Evolutionary conservation across 35 echinoderm and acorn worm species (phyloP).

Genomic region (Lytechinus pictus): DNA sequence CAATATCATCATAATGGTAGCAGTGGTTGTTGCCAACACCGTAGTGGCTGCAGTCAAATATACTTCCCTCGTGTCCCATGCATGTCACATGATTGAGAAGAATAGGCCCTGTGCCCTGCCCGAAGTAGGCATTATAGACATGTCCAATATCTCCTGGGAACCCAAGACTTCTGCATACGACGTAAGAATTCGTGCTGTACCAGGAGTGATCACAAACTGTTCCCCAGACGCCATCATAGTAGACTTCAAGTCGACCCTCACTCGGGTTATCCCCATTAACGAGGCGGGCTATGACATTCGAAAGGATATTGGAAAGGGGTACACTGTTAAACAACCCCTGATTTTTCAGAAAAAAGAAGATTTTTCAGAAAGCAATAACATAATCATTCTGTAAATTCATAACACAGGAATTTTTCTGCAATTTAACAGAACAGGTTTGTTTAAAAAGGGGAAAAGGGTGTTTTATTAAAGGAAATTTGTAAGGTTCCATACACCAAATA

Average conservation of each 20-base stretch:
- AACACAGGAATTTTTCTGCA: too few species aligned
- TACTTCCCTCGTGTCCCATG: neutral
- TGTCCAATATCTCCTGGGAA: neutral
- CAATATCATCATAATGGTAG: constrained; percentile 33
- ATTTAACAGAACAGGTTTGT: too few species aligned
- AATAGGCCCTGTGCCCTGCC: neutral
- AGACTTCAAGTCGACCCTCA: constrained; percentile 61
- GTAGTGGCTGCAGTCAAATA: neutral
- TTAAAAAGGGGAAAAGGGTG: too few species aligned
- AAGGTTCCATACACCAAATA: too few species aligned
- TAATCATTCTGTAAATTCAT: too few species aligned
- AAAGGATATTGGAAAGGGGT: too few species aligned
- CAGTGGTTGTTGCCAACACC: constrained; percentile 21
- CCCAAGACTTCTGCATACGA: constrained; percentile 32
- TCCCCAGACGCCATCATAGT: constrained; percentile 48
- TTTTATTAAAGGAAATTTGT: too few species aligned
- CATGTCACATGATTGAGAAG: neutral
- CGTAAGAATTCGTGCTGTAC: constrained; percentile 17
- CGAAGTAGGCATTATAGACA: neutral
- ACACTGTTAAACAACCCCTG: too few species aligned
- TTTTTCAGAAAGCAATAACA: too few species aligned
- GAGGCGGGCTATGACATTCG: constrained; percentile 25
- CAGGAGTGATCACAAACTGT: constrained; percentile 55
- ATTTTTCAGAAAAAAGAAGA: too few species aligned
- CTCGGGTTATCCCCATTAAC: neutral